These are phyloP conservation scores for Torymus auratus DNA, from an alignment of 2,888 invertebrate species.

Conservation along the genomic window DNA sequence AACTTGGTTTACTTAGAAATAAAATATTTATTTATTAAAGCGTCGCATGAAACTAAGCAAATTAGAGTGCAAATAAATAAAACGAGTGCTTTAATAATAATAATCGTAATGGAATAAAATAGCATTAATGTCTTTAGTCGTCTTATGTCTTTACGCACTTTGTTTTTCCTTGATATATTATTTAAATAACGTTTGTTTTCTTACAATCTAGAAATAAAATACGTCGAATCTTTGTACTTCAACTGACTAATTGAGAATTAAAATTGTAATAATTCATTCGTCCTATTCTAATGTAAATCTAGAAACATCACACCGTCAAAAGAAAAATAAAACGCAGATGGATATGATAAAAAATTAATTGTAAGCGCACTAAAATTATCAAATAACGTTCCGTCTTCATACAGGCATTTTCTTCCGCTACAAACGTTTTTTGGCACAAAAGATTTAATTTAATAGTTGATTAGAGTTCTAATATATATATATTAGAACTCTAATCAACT, in stretches of 20 bases:
- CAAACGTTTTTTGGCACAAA: conserved; percentile 58
- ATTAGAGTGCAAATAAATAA: conserved; percentile 64
- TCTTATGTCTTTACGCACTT: conserved; percentile 46
- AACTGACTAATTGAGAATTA: conserved; percentile 86
- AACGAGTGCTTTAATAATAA: conserved; percentile 54
- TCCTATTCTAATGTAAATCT: conserved; percentile 54
- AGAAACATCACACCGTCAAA: conserved; percentile 58
- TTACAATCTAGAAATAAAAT: conserved; percentile 74
- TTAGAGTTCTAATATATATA: conserved; percentile 56
- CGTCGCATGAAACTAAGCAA: conserved; percentile 19
- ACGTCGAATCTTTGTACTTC: conserved; percentile 88
- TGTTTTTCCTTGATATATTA: conserved; percentile 22
- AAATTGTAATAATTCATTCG: conserved; percentile 56
- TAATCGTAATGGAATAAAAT: conserved; percentile 39
- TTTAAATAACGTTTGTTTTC: conserved; percentile 62
- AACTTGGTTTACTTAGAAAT: conserved; percentile 3
- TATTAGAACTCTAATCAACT: conserved; percentile 51
- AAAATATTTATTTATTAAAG: conserved; percentile 2
- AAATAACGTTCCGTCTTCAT: conserved; percentile 45
- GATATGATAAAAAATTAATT: conserved; percentile 47
- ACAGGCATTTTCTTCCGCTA: conserved; percentile 49
- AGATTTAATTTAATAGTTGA: conserved; percentile 51
- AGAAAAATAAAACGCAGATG: conserved; percentile 52
- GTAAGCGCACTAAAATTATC: conserved; percentile 59
- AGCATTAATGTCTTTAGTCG: conserved; percentile 41